Evolutionary conservation across 2,888 invertebrate species (phyloP), one percentile per base, ranked within the genome.

Genomic region (Neuroscelio doddi): DNA sequence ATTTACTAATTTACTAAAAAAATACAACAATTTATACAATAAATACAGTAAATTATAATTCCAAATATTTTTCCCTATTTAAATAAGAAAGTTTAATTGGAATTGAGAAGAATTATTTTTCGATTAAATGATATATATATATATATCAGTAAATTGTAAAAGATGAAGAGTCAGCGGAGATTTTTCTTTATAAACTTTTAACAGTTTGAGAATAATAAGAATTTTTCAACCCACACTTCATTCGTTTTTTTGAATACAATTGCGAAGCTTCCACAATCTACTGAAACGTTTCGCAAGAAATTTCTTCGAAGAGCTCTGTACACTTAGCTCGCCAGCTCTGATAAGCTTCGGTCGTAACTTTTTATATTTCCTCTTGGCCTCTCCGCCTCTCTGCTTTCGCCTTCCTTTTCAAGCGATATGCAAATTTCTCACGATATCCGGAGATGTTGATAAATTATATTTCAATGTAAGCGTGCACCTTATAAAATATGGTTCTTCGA

Each of bases 361-460:
- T 64, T 64, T 64, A 62, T 62, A 51, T 62, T 64, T 52, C 49
- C 46, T 38, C 27, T 14, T 15, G 26, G 26, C 39, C 26, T 16
- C 24, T 21, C 15, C 53, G 12, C 41, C 34, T 17, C 42, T 34
- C 16, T 27, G 16, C 44, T 53, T 47, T 34, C 42, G 21, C 42
- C 62, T 45, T 32, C 39, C 64, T 50, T 41, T 46, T 46, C 55
- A 46, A 58, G 55, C 61, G 68, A 63, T 65, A 70, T 70, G 70
- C 62, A 67, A 70, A 70, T 70, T 68, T 65, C 44, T 57, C 51
- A 57, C 64, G 68, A 68, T 67, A 67, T 70, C 65, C 58, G 36
- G 53, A 46, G 65, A 70, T 70, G 68, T 68, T 70, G 68, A 70
- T 70, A 68, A 68, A 70, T 70, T 70, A 68, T 66, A 64, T 70